Base-by-base conservation (phyloP, 2,888 invertebrate species). In the Flabesymbios commensalis region DNA sequence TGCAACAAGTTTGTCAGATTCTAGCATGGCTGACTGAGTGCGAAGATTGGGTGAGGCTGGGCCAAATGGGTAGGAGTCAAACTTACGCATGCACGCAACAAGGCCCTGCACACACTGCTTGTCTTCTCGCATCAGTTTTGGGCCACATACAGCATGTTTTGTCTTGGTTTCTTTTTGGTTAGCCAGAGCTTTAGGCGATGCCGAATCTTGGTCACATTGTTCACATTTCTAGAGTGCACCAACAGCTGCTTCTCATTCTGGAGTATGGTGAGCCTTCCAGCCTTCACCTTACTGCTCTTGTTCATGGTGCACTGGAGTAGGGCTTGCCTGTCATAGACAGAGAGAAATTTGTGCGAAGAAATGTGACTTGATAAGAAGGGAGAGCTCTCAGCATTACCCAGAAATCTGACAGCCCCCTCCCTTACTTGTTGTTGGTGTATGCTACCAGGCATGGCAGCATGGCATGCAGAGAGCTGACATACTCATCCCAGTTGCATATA, bases 1-100 rank as follows among this genome's bases (percentile, higher is more conserved):
- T 54, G 55, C 55, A 51, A 51, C 39, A 22, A 54, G 55, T 22
- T 54, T 49, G 49, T 54, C 55, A 49, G 55, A 19, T 51, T 45
- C 55, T 51, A 49, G 55, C 55, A 54, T 48, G 49, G 55, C 55
- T 54, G 55, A 54, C 55, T 51, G 51, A 19, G 55, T 54, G 55
- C 55, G 55, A 22, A 54, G 55, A 49, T 32, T 54, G 17, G 51
- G 55, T 48, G 55, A 54, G 26, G 45, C 42, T 54, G 49, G 55
- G 39, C n/a, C 39, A n/a, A 36, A 36, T 36, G 39, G 39, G 39
- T 36, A 36, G 39, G 10, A 36, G 39, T 36, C 39, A 36, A 36
- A 36, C n/a, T 36, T n/a, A n/a, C n/a, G 10, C 48, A 10, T 52
- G 55, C 55, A 54, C 49, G 19, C 49, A 45, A 54, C 55, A 32